Evolutionary conservation across 2,113 vertebrate species (phyloP).

Genomic region (Macrotis lagotis): DNA sequence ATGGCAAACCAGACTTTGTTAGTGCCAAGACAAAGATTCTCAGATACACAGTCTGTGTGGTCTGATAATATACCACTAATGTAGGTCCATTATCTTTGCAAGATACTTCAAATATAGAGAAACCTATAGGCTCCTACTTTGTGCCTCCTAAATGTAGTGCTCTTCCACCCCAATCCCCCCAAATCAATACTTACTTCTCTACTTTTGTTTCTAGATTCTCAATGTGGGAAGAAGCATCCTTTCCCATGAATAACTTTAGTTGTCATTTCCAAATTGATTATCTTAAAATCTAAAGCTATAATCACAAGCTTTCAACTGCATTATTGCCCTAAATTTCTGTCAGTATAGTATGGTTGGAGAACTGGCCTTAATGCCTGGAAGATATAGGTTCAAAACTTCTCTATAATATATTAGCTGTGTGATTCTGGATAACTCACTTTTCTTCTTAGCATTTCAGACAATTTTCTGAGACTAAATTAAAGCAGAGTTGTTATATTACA

Average conservation of each 20-base stretch:
- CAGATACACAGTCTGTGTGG: constrained; percentile 55
- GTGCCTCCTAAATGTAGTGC: neutral
- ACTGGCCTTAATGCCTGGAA: neutral
- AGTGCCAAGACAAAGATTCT: constrained; percentile 28
- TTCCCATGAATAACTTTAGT: neutral
- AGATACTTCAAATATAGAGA: neutral
- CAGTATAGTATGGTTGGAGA: neutral
- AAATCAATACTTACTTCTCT: neutral
- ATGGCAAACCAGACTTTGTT: constrained; percentile 57
- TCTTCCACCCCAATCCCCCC: neutral
- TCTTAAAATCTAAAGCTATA: neutral
- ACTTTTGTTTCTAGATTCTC: constrained; percentile 10
- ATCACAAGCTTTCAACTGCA: neutral
- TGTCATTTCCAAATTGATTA: neutral
- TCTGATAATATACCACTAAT: constrained; percentile 26
- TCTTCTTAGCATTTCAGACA: neutral
- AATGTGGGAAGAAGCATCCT: neutral
- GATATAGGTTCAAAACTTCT: neutral
- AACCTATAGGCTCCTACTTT: neutral
- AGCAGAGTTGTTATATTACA: neutral
- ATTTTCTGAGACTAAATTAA: neutral
- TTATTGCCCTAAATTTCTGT: neutral
- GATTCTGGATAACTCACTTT: neutral
- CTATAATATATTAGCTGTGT: neutral
- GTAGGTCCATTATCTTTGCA: constrained; percentile 1